A percentile compares a stretch with the other conserved stretches of the same genome.
phyloP scores from a whole-genome alignment of 2,888 invertebrate species.

The Synergus itoensis region DNA sequence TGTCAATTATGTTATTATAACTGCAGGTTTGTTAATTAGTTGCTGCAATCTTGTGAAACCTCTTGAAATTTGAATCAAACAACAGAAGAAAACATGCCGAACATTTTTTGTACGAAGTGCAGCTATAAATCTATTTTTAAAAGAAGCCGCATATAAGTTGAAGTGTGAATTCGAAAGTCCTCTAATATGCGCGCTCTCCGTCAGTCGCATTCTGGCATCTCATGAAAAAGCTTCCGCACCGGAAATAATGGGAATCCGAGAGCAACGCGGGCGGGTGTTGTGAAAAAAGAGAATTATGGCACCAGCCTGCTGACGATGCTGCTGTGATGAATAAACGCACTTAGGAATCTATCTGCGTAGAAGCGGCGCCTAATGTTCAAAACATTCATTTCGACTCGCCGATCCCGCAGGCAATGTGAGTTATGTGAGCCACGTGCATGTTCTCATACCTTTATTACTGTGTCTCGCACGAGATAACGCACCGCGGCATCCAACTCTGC shows the following conservation, averaged over 20 bases:
- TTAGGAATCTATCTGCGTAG: constrained; percentile 50
- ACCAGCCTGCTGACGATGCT: constrained; percentile 30
- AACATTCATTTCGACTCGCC: constrained; percentile 61
- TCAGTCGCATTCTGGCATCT: not conserved
- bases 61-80: not conserved
- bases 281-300: constrained; percentile 31
- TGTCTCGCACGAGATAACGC: constrained; percentile 66
- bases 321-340: constrained; percentile 50
- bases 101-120: not conserved
- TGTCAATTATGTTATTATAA: too few species aligned
- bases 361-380: constrained; percentile 60
- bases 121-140: not conserved
- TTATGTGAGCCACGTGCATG: constrained; percentile 73
- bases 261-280: constrained; percentile 21
- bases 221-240: constrained; percentile 28
- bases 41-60: too few species aligned
- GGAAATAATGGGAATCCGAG: constrained; percentile 27
- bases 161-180: not conserved
- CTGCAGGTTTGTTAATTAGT: too few species aligned
- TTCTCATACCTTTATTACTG: constrained; percentile 75
- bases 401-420: constrained; percentile 66
- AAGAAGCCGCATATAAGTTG: not conserved
- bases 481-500: constrained; percentile 53
- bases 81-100: not conserved
- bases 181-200: not conserved